phyloP scores from a whole-genome alignment of 2,888 invertebrate species.

The Junonia oenone region DNA sequence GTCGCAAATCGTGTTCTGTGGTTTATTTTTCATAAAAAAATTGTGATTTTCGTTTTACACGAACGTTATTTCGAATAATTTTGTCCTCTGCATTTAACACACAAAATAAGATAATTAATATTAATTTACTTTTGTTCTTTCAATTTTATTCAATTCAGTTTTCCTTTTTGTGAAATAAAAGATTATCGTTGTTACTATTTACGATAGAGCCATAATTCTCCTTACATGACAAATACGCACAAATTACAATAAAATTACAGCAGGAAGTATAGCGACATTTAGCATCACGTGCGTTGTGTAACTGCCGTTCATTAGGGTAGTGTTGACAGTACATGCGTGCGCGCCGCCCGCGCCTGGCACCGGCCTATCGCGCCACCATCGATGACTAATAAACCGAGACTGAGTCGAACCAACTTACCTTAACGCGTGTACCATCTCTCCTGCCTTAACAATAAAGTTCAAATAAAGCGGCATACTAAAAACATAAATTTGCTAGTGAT shows the following conservation, averaged over 20 bases:
- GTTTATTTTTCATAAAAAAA: slow-evolving; percentile 14
- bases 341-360: slow-evolving; percentile 71
- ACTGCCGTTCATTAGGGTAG: slow-evolving; percentile 77
- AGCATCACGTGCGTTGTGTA: slow-evolving; percentile 75
- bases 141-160: too few species aligned
- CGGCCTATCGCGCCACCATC: slow-evolving; percentile 75
- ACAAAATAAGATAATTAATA: too few species aligned
- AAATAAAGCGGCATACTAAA: slow-evolving; percentile 26
- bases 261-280: slow-evolving; percentile 71
- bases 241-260: slow-evolving; percentile 73
- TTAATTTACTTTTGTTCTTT: too few species aligned
- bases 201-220: slow-evolving; percentile 40
- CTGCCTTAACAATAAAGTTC: slow-evolving; percentile 7
- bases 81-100: not conserved
- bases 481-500: slow-evolving; percentile 43
- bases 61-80: too few species aligned
- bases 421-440: slow-evolving; percentile 23
- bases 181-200: slow-evolving; percentile 9
- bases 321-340: slow-evolving; percentile 78
- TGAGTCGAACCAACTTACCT: slow-evolving; percentile 31
- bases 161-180: not conserved
- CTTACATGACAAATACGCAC: slow-evolving; percentile 76
- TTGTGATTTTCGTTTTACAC: too few species aligned
- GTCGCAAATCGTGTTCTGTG: slow-evolving; percentile 38
- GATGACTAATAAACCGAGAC: slow-evolving; percentile 74